These are phyloP conservation scores for Polia nebulosa DNA, from an alignment of 2,888 invertebrate species.

Conservation along the genomic window DNA sequence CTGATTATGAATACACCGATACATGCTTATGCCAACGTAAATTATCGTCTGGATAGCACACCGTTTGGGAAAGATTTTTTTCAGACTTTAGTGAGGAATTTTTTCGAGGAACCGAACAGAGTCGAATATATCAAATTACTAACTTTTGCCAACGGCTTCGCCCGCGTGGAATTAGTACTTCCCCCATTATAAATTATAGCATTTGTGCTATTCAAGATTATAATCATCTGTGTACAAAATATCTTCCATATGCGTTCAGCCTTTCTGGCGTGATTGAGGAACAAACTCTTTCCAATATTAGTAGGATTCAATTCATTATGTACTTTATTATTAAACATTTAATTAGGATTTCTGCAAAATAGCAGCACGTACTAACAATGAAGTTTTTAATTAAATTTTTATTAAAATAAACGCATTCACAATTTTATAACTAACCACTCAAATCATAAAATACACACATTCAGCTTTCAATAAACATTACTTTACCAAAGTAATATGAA, in stretches of 20 bases:
- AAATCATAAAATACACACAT: constrained; percentile 22
- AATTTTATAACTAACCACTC: neutral
- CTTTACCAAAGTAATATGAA: constrained; percentile 3
- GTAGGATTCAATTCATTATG: neutral
- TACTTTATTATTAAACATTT: neutral
- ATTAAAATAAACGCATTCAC: constrained; percentile 9
- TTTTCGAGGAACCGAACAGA: neutral
- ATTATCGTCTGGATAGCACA: constrained; percentile 18
- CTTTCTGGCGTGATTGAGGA: too few relatives aligned
- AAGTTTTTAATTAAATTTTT: neutral
- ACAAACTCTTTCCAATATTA: too few relatives aligned
- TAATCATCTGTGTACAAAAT: too few relatives aligned
- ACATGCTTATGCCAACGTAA: constrained; percentile 58
- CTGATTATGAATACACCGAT: constrained; percentile 76
- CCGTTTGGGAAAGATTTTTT: constrained; percentile 1
- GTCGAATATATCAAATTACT: neutral
- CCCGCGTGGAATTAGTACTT: too few relatives aligned
- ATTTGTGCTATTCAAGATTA: too few relatives aligned
- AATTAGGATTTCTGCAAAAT: neutral
- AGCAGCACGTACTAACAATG: neutral
- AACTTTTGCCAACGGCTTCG: too few relatives aligned
- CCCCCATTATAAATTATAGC: too few relatives aligned
- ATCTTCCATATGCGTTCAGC: too few relatives aligned
- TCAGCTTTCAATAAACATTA: constrained; percentile 15
- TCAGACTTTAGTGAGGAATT: neutral